Conservation (phyloP, 2,113 vertebrate genomes). For the Pachycephala philippinensis region DNA sequence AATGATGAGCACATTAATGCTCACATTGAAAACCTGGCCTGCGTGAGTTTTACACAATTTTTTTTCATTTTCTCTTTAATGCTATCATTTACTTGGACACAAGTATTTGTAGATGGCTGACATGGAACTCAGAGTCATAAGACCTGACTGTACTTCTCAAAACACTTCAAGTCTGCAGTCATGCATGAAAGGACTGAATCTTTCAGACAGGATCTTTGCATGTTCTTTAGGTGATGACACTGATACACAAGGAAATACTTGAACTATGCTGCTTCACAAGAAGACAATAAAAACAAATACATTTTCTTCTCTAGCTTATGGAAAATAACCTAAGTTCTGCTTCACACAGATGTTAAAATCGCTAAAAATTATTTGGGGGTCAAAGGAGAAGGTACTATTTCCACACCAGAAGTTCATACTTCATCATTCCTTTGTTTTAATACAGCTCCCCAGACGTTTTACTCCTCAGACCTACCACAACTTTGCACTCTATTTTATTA, state of each 20-base stretch:
- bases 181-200: neutral
- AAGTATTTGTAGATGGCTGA: neutral
- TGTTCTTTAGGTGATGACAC: neutral
- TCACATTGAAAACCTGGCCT: neutral
- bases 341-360: neutral
- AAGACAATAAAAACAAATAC: neutral
- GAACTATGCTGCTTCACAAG: neutral
- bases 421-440: neutral
- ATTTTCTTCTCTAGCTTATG: neutral
- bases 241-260: neutral
- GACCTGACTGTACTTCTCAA: neutral
- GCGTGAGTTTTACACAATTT: neutral
- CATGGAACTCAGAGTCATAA: neutral
- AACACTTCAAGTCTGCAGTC: neutral
- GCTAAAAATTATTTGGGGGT: neutral
- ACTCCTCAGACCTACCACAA: neutral
- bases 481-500: neutral
- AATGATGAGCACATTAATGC: conserved; percentile 15
- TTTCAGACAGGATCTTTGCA: neutral
- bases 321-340: neutral
- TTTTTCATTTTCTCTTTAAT: neutral
- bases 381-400: neutral
- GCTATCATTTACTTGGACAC: neutral
- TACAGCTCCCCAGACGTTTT: neutral
- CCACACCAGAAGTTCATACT: neutral